Evolutionary conservation across 2,888 invertebrate species (phyloP).

Genomic region (Dorcus parallelipipedus): DNA sequence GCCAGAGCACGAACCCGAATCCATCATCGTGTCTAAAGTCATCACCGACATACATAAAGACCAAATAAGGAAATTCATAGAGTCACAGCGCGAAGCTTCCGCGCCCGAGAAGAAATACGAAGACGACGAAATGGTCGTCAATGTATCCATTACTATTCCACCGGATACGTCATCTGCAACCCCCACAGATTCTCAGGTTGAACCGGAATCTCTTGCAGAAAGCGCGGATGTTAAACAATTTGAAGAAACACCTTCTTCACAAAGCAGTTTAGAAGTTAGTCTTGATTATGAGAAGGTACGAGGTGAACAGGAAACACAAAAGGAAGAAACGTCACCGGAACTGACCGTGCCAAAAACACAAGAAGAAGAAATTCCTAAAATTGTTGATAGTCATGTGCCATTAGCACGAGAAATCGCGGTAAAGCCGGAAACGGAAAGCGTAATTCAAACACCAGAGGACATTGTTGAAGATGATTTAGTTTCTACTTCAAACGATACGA

Average conservation of each 20-base stretch:
- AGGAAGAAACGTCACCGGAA: not conserved
- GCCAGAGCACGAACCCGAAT: constrained; percentile 23
- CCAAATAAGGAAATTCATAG: constrained; percentile 27
- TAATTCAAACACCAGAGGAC: not conserved
- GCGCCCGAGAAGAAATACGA: constrained; percentile 1
- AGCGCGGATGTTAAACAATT: not conserved
- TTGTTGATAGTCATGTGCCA: not conserved
- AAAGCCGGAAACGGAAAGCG: not conserved
- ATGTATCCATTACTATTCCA: constrained; percentile 28
- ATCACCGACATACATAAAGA: constrained; percentile 37
- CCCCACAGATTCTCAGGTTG: constrained; percentile 15
- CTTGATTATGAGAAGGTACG: constrained; percentile 9
- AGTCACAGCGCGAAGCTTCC: constrained; percentile 5
- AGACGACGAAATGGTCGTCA: constrained; percentile 20
- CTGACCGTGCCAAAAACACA: not conserved
- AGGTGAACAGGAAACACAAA: too few species aligned
- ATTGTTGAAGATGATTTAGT: not conserved
- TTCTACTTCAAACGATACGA: too few species aligned
- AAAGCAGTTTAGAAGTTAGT: constrained; percentile 15
- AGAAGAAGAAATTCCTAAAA: not conserved
- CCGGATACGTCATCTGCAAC: constrained; percentile 20
- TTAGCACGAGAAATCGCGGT: not conserved
- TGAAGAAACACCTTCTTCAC: constrained; percentile 3
- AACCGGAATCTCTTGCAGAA: not conserved
- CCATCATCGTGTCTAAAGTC: constrained; percentile 35